Evolutionary conservation across 2,113 vertebrate species (phyloP).

Genomic region (Trogon surrucura): DNA sequence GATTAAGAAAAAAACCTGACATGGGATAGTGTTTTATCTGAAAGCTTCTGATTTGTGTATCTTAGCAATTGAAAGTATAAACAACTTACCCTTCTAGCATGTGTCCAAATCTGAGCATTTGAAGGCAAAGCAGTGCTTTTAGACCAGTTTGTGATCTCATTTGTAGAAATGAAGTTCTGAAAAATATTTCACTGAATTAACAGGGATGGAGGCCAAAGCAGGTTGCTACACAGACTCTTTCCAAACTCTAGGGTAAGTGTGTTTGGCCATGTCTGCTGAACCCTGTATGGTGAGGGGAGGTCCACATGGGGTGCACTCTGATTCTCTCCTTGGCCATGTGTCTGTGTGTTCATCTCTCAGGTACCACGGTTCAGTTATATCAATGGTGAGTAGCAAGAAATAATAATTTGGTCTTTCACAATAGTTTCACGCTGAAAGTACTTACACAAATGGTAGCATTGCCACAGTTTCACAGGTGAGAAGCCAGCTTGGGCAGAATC

Average conservation of each 20-base stretch:
- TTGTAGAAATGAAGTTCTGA: not conserved
- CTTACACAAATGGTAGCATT: not conserved
- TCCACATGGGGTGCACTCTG: not conserved
- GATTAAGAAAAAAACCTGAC: not conserved
- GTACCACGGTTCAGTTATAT: not conserved
- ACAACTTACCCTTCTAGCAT: not conserved
- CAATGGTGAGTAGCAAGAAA: not conserved
- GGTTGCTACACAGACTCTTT: not conserved
- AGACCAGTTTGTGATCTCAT: not conserved
- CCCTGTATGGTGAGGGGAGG: not conserved
- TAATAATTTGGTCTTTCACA: not conserved
- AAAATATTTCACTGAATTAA: not conserved
- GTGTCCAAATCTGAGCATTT: not conserved
- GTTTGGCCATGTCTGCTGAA: not conserved
- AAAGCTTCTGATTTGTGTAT: not conserved
- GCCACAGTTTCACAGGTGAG: not conserved
- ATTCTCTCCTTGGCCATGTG: rapidly evolving
- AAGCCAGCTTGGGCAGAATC: not conserved
- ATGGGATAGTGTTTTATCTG: not conserved
- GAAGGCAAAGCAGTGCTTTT: not conserved
- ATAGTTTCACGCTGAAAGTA: not conserved
- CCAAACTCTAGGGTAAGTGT: not conserved
- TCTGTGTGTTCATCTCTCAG: not conserved
- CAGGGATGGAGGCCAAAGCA: not conserved
- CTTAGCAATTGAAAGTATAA: not conserved